A percentile compares a stretch with the other conserved stretches of the same genome.
phyloP scores from a whole-genome alignment of 2,888 invertebrate species.

The Cantharis rufa region DNA sequence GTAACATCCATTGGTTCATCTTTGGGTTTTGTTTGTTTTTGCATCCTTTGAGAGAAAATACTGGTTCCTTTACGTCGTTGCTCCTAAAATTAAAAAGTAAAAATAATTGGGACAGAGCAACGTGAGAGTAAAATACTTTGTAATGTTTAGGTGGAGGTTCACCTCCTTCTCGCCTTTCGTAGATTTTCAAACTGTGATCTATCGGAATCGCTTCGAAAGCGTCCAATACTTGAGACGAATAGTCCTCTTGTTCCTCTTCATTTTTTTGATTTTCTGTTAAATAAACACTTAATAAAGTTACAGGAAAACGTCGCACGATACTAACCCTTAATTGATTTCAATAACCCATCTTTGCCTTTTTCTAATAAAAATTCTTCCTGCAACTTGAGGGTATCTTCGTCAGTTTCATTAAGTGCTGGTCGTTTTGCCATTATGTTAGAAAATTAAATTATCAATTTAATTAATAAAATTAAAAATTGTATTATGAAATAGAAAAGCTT shows the following conservation, averaged over 20 bases:
- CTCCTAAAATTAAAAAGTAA: neutral
- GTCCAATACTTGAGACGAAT: conserved; percentile 47
- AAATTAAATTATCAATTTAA: neutral
- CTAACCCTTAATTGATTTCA: conserved; percentile 64
- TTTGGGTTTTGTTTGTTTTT: conserved; percentile 39
- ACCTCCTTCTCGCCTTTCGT: conserved; percentile 51
- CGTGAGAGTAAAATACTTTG: neutral
- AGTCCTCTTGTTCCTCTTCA: conserved; percentile 6
- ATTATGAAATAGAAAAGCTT: neutral
- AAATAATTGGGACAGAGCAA: neutral
- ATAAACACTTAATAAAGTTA: neutral
- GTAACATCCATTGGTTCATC: conserved; percentile 2
- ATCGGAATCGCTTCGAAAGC: conserved; percentile 56
- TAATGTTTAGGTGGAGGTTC: neutral
- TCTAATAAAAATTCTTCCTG: conserved; percentile 71
- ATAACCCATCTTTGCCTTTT: conserved; percentile 60
- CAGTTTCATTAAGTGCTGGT: conserved; percentile 71
- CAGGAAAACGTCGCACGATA: neutral
- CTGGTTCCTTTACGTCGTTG: neutral
- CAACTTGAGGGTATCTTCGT: conserved; percentile 74
- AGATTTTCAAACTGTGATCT: conserved; percentile 58
- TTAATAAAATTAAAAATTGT: neutral
- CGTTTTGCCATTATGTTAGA: conserved; percentile 61
- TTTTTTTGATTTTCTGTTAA: neutral
- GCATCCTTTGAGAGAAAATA: conserved; percentile 43